These are phyloP conservation scores for Balanococcus diminutus DNA, from an alignment of 2,888 invertebrate genomes.

Conservation along the genomic window DNA sequence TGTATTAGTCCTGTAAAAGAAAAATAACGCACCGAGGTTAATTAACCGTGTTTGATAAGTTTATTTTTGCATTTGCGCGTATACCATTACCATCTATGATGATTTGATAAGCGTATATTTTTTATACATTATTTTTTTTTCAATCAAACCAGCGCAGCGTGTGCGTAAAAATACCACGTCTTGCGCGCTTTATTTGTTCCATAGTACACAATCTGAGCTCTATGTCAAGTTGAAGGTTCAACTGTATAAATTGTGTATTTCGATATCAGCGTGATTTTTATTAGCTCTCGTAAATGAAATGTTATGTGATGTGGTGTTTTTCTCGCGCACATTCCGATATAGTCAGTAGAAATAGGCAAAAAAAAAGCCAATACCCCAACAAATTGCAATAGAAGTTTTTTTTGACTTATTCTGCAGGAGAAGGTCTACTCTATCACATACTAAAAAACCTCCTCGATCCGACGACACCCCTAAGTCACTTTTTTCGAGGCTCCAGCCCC, in stretches of 20 bases:
- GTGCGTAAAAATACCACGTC: slow-evolving; percentile 6
- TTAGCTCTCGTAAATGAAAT: background rate
- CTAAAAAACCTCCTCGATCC: too few species aligned
- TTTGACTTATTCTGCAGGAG: too few species aligned
- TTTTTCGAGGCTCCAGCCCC: too few species aligned
- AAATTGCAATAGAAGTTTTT: too few species aligned
- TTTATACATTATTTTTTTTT: background rate
- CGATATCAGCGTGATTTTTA: slow-evolving; percentile 3
- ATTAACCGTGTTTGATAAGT: slow-evolving; percentile 27
- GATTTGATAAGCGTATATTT: background rate
- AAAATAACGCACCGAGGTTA: slow-evolving; percentile 27
- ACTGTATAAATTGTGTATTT: background rate
- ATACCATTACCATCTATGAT: background rate
- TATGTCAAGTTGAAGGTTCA: slow-evolving; percentile 37
- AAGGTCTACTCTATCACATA: too few species aligned
- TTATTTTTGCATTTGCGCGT: background rate
- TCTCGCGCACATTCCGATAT: background rate
- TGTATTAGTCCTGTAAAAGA: background rate
- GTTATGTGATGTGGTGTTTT: background rate
- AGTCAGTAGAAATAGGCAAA: too few species aligned
- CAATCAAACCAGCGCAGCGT: background rate
- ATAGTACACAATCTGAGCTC: slow-evolving; percentile 24
- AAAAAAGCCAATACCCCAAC: too few species aligned
- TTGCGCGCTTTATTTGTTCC: slow-evolving; percentile 4
- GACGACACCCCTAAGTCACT: too few species aligned